A percentile compares a stretch with the other conserved stretches of the same genome.
Conservation (phyloP, 2,797 vertebrate species). For the Euthynnus affinis region DNA sequence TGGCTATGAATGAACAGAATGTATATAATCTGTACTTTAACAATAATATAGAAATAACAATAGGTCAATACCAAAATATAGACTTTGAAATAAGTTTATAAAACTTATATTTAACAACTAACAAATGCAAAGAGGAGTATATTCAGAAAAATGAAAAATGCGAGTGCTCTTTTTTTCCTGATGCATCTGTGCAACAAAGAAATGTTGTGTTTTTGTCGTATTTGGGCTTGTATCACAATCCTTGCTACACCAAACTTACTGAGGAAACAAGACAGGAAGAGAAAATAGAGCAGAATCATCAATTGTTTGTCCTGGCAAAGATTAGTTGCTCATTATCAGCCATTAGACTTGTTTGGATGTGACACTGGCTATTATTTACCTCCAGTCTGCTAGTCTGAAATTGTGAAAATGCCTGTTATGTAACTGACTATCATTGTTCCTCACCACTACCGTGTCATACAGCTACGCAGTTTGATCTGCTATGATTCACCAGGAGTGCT, state of each 20-base stretch:
- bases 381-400: constrained; percentile 28
- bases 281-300: constrained; percentile 51
- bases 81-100: background rate
- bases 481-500: constrained; percentile 6
- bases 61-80: background rate
- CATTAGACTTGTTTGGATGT: constrained; percentile 51
- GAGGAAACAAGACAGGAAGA: constrained; percentile 29
- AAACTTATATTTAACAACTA: background rate
- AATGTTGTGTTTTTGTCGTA: too few relatives aligned
- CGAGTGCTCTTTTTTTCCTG: background rate
- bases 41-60: background rate
- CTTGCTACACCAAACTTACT: background rate
- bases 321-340: constrained; percentile 44
- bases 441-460: background rate
- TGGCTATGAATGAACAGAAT: background rate
- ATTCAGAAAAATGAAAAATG: background rate
- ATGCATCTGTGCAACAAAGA: background rate
- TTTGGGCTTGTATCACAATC: background rate
- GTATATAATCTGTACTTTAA: too few relatives aligned
- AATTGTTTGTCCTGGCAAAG: constrained; percentile 50
- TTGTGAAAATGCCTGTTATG: constrained; percentile 47
- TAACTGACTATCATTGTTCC: constrained; percentile 23
- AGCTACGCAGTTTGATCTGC: background rate
- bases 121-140: background rate
- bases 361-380: constrained; percentile 48